Evolutionary conservation across 2,113 vertebrate species (phyloP).

Genomic region (Micromys minutus): DNA sequence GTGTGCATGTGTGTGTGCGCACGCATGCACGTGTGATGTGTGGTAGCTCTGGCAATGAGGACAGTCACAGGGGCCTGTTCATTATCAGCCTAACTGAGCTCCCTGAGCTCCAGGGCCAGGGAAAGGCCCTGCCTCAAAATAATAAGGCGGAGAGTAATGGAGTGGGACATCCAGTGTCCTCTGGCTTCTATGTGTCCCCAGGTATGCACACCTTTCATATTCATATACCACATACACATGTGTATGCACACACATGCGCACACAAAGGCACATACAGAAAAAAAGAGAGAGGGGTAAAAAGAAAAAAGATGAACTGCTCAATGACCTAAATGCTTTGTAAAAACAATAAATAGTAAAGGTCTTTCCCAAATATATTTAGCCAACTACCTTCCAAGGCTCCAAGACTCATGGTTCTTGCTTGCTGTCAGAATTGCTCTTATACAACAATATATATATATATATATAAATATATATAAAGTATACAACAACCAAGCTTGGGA

Average conservation of each 20-base stretch:
- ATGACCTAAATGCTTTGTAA: accelerated
- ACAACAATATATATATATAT: neutral
- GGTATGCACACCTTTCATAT: neutral
- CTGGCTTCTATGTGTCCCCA: neutral
- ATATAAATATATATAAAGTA: too few relatives aligned
- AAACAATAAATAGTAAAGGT: accelerated
- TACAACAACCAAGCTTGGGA: neutral
- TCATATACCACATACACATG: neutral
- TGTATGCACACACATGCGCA: neutral
- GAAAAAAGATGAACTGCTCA: neutral
- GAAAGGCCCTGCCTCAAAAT: neutral
- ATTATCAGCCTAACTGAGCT: neutral
- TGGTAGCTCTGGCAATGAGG: neutral
- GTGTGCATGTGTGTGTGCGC: neutral
- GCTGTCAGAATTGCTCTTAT: neutral
- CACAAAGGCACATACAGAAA: neutral
- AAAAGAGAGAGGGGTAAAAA: neutral
- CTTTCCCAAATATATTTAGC: neutral
- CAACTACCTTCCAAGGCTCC: too few relatives aligned
- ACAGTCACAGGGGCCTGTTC: neutral
- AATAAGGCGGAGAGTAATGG: neutral
- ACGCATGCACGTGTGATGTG: neutral
- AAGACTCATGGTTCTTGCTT: accelerated
- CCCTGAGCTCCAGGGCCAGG: neutral
- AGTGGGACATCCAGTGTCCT: neutral